Percentiles rank a stretch among this genome's conserved stretches.
Evolutionary conservation across 2,797 vertebrate species (phyloP).

Genomic region (Cephalopachus bancanus): DNA sequence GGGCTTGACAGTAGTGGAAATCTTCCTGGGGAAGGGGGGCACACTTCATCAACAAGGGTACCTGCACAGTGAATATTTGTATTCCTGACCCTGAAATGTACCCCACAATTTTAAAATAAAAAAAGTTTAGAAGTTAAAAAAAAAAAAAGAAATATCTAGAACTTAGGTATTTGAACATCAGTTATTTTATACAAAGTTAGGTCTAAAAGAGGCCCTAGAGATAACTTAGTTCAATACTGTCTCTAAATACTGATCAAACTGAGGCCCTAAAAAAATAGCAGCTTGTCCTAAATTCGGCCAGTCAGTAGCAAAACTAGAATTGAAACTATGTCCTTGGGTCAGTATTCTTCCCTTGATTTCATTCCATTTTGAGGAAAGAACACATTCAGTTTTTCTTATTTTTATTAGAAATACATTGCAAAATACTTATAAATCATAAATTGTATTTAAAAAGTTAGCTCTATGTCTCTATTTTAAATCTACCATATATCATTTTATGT

Average conservation of each 20-base stretch:
- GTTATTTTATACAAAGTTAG: conserved; percentile 22
- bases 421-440: conserved; percentile 59
- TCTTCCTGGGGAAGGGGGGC: too few relatives aligned
- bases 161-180: background rate
- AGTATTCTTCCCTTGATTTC: background rate
- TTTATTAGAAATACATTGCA: conserved; percentile 45
- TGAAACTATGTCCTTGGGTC: background rate
- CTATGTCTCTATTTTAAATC: conserved; percentile 44
- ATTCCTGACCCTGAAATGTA: too few relatives aligned
- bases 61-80: too few relatives aligned
- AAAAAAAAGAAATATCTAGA: background rate
- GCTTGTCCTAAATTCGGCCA: background rate
- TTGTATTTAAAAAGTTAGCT: background rate
- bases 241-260: background rate
- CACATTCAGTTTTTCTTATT: background rate
- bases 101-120: too few relatives aligned
- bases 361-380: background rate
- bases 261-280: background rate
- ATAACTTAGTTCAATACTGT: background rate
- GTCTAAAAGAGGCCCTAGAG: background rate
- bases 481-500: background rate
- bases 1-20: too few relatives aligned
- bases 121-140: too few relatives aligned
- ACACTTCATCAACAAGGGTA: too few relatives aligned
- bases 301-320: background rate